These are phyloP conservation scores for Micrasema minimum DNA, from an alignment of 1,140 invertebrate species.

Conservation along the genomic window DNA sequence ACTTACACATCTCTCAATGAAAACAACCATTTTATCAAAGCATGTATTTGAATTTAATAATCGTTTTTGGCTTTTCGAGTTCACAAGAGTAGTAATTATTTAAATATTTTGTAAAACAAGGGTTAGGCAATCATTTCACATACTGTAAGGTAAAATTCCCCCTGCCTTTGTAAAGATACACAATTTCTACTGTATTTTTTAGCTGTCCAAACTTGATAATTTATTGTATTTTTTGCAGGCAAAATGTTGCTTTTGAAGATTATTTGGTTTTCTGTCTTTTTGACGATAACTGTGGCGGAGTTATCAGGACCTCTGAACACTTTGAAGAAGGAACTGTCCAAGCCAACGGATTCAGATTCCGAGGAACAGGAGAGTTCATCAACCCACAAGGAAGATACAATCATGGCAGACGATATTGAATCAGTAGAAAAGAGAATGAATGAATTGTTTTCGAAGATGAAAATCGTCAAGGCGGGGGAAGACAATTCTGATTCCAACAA, in stretches of 20 bases:
- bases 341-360: slow-evolving; percentile 8
- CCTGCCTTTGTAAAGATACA: too few species aligned
- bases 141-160: too few species aligned
- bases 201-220: too few species aligned
- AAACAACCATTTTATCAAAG: too few species aligned
- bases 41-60: too few species aligned
- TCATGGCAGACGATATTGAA: slow-evolving; percentile 25
- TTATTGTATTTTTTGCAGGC: slow-evolving; percentile 39
- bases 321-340: slow-evolving; percentile 38
- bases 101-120: too few species aligned
- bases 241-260: slow-evolving; percentile 36
- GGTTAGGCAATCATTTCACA: too few species aligned
- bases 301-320: slow-evolving; percentile 44
- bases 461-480: neutral
- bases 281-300: slow-evolving; percentile 21
- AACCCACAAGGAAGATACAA: slow-evolving; percentile 23
- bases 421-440: slow-evolving; percentile 34
- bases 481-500: neutral
- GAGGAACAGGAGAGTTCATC: slow-evolving; percentile 32
- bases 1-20: too few species aligned
- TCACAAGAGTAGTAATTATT: too few species aligned
- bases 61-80: too few species aligned
- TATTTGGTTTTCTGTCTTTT: slow-evolving; percentile 2
- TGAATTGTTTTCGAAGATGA: slow-evolving; percentile 26
- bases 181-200: too few species aligned